Base-by-base conservation (phyloP, 2,888 invertebrate genomes). In the Hymenopus coronatus region DNA sequence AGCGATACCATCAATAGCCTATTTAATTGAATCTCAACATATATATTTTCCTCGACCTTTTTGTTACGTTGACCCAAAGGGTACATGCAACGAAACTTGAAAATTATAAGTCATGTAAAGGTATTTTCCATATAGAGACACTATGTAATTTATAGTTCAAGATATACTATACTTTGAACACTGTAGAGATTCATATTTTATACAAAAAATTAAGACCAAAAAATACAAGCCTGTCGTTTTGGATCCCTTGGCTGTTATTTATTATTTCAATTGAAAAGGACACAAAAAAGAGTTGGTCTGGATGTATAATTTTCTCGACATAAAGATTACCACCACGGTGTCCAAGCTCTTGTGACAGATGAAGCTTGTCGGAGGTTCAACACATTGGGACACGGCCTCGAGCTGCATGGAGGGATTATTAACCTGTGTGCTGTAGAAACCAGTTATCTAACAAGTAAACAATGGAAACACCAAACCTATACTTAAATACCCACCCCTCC, bases 391-490 rank as follows among this genome's bases (percentile, higher is more conserved):
- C 87, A 30, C 82, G 82, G 33, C 87, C 87, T 25, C 54, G 54
- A 70, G 54, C 54, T 70, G 20, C 54, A 70, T 70, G 54, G 54
- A 70, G 54, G 54, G 54, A 70, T 70, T 70, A 70, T 70, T 70
- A 70, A 70, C 54, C 54, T 70, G 54, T 70, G 54, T 70, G 54
- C 87, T 87, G 87, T 87, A 82, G 87, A 87, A 87, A 87, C 87
- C 87, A 82, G 87, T 87, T 87, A 87, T 87, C 87, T 33, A 54
- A 30, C 40, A 54, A 87, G 87, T 87, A 87, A 87, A 87, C 87
- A 87, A 87, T 87, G 87, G 87, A 87, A 46, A 87, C 87, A 87
- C 87, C 87, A 87, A 87, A 87, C 87, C 87, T 87, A 87, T 87
- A 87, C 87, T 87, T 87, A 87, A 87, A 85, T 85, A 54, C 54